Percentiles rank a stretch among this genome's conserved stretches.
Evolutionary conservation across 2,113 vertebrate species (phyloP).

Genomic region (Ophiodon elongatus): DNA sequence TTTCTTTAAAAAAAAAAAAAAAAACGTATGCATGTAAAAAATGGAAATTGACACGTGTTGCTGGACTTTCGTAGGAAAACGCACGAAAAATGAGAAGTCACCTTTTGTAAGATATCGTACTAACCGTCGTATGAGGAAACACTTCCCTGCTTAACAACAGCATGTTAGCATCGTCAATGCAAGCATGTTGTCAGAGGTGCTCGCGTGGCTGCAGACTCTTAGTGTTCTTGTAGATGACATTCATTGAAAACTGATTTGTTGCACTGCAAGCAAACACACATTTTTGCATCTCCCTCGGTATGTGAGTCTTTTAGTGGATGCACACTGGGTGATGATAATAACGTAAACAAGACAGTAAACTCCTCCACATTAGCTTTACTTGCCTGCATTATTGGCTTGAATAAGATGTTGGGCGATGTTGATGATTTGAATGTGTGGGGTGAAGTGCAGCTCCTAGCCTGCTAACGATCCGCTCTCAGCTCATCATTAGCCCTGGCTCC

Average conservation of each 20-base stretch:
- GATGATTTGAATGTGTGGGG: conserved; percentile 43
- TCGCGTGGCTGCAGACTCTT: background rate
- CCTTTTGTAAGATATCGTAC: background rate
- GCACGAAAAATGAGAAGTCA: too few species aligned
- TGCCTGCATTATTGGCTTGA: background rate
- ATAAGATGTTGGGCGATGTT: conserved; percentile 25
- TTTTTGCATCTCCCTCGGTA: background rate
- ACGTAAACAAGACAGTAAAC: conserved; percentile 17
- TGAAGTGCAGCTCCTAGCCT: conserved; percentile 26
- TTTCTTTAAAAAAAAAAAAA: too few species aligned
- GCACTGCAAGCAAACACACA: background rate
- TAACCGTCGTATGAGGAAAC: background rate
- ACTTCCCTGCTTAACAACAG: background rate
- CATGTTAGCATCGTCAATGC: background rate
- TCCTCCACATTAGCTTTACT: conserved; percentile 18
- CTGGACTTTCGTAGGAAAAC: background rate
- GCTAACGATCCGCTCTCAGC: conserved; percentile 65
- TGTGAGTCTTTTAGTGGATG: background rate
- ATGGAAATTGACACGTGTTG: too few species aligned
- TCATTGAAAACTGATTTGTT: background rate
- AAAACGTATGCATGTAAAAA: too few species aligned
- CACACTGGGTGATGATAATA: background rate
- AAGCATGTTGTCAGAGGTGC: background rate
- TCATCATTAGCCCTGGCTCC: conserved; percentile 74
- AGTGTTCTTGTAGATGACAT: background rate